Conservation (phyloP, 1,140 invertebrate genomes). For the Listronotus oregonensis region DNA sequence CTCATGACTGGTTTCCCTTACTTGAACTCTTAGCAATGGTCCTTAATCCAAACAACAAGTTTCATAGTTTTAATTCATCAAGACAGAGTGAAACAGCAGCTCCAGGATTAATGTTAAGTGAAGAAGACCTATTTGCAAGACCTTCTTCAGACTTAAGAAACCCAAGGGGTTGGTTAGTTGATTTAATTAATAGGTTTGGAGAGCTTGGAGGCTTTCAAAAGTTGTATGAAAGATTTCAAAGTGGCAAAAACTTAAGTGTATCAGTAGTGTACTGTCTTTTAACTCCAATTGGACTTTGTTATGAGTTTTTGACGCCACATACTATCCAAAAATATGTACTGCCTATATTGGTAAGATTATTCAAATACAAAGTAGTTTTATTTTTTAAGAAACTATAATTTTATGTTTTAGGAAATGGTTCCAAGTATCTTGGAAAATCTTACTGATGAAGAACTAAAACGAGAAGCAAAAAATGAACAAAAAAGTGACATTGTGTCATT, state of each 20-base stretch:
- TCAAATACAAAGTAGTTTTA: background rate
- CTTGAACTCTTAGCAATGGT: constrained; percentile 92
- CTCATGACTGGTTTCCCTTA: constrained; percentile 91
- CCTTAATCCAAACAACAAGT: constrained; percentile 63
- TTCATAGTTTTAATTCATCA: constrained; percentile 90
- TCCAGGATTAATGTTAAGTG: constrained; percentile 64
- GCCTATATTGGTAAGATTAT: constrained; percentile 81
- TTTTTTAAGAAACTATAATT: background rate
- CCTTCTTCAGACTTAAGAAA: constrained; percentile 76
- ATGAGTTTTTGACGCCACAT: constrained; percentile 86
- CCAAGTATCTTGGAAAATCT: constrained; percentile 89
- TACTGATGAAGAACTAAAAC: constrained; percentile 96
- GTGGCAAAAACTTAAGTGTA: constrained; percentile 72
- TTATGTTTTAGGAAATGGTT: constrained; percentile 77
- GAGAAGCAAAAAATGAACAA: constrained; percentile 94
- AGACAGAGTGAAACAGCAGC: constrained; percentile 80
- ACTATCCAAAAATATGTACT: constrained; percentile 92
- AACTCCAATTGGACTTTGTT: constrained; percentile 90
- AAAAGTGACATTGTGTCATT: constrained; percentile 91
- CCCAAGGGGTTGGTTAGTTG: constrained; percentile 91
- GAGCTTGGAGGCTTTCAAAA: constrained; percentile 86
- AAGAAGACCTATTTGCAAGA: constrained; percentile 81
- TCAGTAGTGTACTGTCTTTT: constrained; percentile 83
- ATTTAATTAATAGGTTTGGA: constrained; percentile 94
- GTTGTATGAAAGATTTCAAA: constrained; percentile 84